phyloP scores from a whole-genome alignment of 1,140 invertebrate species.

The Nephila pilipes region DNA sequence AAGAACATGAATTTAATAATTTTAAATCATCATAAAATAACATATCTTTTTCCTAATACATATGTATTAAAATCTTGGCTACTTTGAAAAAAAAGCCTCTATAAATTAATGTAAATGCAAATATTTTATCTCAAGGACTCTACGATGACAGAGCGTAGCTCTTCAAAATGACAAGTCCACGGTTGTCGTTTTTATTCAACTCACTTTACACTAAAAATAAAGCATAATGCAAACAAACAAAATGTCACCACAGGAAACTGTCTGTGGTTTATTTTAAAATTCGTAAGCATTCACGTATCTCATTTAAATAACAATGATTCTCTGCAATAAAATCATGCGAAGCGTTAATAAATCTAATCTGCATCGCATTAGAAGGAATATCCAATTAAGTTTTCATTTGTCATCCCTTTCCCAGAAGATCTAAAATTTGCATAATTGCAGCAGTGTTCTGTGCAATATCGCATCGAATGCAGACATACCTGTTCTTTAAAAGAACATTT shows the following conservation, averaged over 20 bases:
- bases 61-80: no score
- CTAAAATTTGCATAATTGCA: constrained; percentile 17
- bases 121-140: no score
- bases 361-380: constrained; percentile 11
- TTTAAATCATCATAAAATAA: no score
- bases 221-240: neutral
- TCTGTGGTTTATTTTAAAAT: constrained; percentile 3
- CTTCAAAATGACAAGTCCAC: no score
- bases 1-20: no score
- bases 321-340: constrained; percentile 10
- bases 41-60: no score
- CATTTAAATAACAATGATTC: constrained; percentile 23
- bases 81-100: no score
- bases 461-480: neutral
- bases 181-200: no score
- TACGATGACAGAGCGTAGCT: no score
- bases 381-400: constrained; percentile 38
- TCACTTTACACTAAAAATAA: neutral
- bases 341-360: constrained; percentile 39
- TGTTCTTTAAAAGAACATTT: constrained; percentile 31
- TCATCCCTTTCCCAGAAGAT: constrained; percentile 9
- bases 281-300: neutral
- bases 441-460: neutral
- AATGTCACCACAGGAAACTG: neutral
- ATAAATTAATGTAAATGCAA: no score